These are phyloP conservation scores for Phrynocephalus forsythii DNA, from an alignment of 2,797 vertebrate species.

Conservation along the genomic window DNA sequence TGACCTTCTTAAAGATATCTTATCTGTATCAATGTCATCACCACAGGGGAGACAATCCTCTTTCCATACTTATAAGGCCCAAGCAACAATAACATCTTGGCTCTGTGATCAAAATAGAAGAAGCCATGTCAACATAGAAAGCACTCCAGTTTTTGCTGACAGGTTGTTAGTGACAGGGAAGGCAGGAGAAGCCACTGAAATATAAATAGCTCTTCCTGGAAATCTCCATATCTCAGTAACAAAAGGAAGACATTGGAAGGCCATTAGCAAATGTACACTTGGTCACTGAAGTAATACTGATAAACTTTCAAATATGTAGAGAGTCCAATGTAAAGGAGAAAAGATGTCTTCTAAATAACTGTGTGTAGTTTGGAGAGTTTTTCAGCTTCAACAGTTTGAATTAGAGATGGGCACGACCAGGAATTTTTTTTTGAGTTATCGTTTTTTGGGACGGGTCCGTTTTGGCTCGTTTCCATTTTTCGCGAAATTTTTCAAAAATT, in stretches of 20 bases:
- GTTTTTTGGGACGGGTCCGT: no score
- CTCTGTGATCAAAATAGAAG: slow-evolving; percentile 44
- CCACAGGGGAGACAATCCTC: rapidly evolving
- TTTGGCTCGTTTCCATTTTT: no score
- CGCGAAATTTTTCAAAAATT: no score
- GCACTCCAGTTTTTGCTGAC: slow-evolving; percentile 31
- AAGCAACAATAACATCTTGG: slow-evolving; percentile 26
- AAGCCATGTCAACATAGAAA: slow-evolving; percentile 56
- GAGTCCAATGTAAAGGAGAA: slow-evolving; percentile 34
- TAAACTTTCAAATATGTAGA: slow-evolving; percentile 41
- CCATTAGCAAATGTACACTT: slow-evolving; percentile 30
- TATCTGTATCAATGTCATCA: slow-evolving; percentile 1
- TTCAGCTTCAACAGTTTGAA: slow-evolving; percentile 15
- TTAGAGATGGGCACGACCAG: no score
- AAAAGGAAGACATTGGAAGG: slow-evolving; percentile 51
- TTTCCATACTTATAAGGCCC: background rate
- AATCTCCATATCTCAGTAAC: slow-evolving; percentile 49
- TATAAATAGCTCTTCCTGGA: slow-evolving; percentile 55
- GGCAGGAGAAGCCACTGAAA: slow-evolving; percentile 21
- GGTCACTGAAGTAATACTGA: slow-evolving; percentile 47
- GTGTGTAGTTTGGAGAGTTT: background rate
- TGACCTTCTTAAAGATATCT: slow-evolving; percentile 12
- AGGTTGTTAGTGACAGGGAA: slow-evolving; percentile 46
- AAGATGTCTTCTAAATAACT: slow-evolving; percentile 15
- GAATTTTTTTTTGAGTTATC: no score